Conservation (phyloP, 2,797 vertebrate species). For the Selene dorsalis region DNA sequence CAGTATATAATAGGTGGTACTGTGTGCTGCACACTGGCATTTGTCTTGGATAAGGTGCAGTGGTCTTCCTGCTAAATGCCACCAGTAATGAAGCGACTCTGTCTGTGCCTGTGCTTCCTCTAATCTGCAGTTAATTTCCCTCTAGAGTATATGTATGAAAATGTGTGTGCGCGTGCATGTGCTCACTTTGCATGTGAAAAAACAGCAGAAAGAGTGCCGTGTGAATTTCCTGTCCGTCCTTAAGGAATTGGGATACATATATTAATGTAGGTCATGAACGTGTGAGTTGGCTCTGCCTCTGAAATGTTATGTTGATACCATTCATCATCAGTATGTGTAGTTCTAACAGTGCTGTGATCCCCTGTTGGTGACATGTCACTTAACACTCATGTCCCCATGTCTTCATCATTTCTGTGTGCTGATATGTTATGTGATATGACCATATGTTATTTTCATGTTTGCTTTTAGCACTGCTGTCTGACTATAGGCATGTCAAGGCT, state of each 20-base stretch:
- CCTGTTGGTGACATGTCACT: not conserved
- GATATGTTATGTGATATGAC: no score
- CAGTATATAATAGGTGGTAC: conserved; percentile 75
- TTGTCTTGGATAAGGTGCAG: conserved; percentile 78
- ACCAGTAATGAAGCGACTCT: conserved; percentile 80
- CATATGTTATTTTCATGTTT: no score
- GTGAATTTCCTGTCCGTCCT: conserved; percentile 8
- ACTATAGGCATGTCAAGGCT: no score
- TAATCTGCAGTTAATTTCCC: conserved; percentile 70
- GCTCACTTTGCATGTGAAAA: not conserved
- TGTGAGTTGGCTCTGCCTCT: not conserved
- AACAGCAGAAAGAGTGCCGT: not conserved
- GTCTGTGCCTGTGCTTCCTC: conserved; percentile 59
- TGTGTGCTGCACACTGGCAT: conserved; percentile 72
- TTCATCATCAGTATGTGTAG: not conserved
- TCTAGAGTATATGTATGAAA: conserved; percentile 39
- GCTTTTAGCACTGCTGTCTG: no score
- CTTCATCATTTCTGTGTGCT: no score
- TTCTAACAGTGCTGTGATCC: not conserved
- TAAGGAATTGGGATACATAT: not conserved
- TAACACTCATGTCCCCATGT: not conserved
- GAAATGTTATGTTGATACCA: conserved; percentile 32
- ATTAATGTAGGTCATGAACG: conserved; percentile 28
- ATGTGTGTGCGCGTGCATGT: conserved; percentile 8
- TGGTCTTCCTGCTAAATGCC: conserved; percentile 80